Conservation (phyloP, 2,113 vertebrate genomes). For the Electrona antarctica region DNA sequence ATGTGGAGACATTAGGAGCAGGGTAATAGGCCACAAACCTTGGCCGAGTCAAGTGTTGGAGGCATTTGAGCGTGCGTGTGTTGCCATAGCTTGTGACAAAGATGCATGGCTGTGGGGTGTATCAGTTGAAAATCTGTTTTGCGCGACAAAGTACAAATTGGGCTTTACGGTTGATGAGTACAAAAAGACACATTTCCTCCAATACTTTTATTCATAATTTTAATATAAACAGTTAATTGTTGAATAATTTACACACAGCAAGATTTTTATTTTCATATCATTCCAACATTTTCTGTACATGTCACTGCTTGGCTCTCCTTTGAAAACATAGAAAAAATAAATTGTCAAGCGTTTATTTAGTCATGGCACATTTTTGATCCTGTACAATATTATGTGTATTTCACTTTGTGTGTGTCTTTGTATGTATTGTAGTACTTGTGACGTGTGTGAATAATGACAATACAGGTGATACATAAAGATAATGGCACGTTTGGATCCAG, state of each 20-base stretch:
- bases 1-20: too few relatives aligned
- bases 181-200: slow-evolving; percentile 64
- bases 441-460: slow-evolving; percentile 44
- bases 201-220: slow-evolving; percentile 95
- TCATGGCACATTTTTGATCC: slow-evolving; percentile 84
- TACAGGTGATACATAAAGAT: slow-evolving; percentile 70
- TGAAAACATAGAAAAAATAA: slow-evolving; percentile 90
- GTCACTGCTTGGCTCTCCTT: slow-evolving; percentile 88
- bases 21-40: too few relatives aligned
- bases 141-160: neutral
- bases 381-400: slow-evolving; percentile 74
- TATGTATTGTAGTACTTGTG: slow-evolving; percentile 7
- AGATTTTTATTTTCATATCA: slow-evolving; percentile 82
- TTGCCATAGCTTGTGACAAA: too few relatives aligned
- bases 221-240: slow-evolving; percentile 98
- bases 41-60: too few relatives aligned
- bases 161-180: slow-evolving; percentile 34
- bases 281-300: slow-evolving; percentile 89
- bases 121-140: neutral
- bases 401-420: slow-evolving; percentile 32
- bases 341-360: slow-evolving; percentile 78
- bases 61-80: too few relatives aligned
- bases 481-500: slow-evolving; percentile 82
- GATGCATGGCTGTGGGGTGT: too few relatives aligned
- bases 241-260: slow-evolving; percentile 96